Evolutionary conservation across 2,797 vertebrate species (phyloP).

Genomic region (Linurgus olivaceus): DNA sequence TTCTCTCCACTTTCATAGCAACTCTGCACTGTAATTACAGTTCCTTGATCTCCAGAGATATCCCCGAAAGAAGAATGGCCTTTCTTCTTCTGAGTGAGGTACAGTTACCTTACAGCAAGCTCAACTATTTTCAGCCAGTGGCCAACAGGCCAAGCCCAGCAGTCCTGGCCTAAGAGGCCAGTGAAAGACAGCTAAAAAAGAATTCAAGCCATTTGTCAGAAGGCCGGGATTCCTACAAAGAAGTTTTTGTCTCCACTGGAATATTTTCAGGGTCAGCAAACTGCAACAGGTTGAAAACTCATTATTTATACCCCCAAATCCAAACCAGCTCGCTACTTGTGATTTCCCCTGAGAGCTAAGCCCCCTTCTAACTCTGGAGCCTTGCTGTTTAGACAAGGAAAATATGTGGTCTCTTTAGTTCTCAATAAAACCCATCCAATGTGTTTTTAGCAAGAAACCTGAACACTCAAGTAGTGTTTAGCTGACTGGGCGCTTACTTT

Average conservation of each 20-base stretch:
- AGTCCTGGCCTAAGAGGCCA: not conserved
- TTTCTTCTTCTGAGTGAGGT: not conserved
- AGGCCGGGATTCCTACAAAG: not conserved
- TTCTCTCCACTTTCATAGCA: not conserved
- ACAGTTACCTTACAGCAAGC: not conserved
- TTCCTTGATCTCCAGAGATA: constrained; percentile 5
- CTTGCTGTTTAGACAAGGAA: not conserved
- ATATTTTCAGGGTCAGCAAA: not conserved
- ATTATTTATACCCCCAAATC: not conserved
- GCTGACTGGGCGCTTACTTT: not conserved
- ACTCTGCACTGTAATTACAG: not conserved
- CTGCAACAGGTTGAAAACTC: not conserved
- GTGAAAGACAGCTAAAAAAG: not conserved
- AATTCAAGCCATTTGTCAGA: not conserved
- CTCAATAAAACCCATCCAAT: not conserved
- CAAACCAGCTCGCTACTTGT: not conserved
- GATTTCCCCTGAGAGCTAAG: not conserved
- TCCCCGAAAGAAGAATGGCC: not conserved
- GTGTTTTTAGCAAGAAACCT: not conserved
- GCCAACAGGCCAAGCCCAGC: not conserved
- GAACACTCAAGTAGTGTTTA: constrained; percentile 46
- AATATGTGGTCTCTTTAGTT: not conserved
- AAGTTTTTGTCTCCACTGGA: not conserved
- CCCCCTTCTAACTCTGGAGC: not conserved
- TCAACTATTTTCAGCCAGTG: not conserved